Percentiles rank a stretch among this genome's conserved stretches.
phyloP scores from a whole-genome alignment of 2,797 vertebrate genomes.

The Ctenopoma multispine region DNA sequence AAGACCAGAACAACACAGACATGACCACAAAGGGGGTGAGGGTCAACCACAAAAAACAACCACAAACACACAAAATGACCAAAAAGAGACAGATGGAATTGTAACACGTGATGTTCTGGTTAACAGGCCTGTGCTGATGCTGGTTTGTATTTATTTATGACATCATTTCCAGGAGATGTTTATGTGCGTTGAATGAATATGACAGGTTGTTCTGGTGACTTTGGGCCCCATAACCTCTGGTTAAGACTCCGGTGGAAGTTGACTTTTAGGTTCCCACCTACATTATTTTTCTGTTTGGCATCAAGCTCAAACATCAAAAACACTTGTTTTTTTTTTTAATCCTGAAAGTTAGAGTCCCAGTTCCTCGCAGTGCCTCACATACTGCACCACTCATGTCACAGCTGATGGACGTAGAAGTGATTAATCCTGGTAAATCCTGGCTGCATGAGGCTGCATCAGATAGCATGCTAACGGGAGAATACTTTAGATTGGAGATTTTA shows the following conservation, averaged over 20 bases:
- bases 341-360: conserved; percentile 25
- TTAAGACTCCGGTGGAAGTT: background rate
- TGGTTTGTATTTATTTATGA: background rate
- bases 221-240: background rate
- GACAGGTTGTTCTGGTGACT: background rate
- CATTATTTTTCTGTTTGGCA: background rate
- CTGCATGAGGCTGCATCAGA: conserved; percentile 31
- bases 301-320: conserved; percentile 24
- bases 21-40: no score
- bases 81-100: no score
- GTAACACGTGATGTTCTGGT: no score
- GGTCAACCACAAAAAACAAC: no score
- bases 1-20: no score
- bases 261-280: background rate
- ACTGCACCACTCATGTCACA: conserved; percentile 14
- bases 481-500: conserved; percentile 41
- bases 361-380: background rate
- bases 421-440: conserved; percentile 58
- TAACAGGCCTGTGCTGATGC: no score
- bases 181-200: background rate
- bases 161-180: background rate
- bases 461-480: conserved; percentile 30
- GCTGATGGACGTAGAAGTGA: conserved; percentile 36
- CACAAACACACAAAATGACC: no score
- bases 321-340: conserved; percentile 15